phyloP scores from a whole-genome alignment of 2,888 invertebrate genomes.

The Drosophila stalkeri region DNA sequence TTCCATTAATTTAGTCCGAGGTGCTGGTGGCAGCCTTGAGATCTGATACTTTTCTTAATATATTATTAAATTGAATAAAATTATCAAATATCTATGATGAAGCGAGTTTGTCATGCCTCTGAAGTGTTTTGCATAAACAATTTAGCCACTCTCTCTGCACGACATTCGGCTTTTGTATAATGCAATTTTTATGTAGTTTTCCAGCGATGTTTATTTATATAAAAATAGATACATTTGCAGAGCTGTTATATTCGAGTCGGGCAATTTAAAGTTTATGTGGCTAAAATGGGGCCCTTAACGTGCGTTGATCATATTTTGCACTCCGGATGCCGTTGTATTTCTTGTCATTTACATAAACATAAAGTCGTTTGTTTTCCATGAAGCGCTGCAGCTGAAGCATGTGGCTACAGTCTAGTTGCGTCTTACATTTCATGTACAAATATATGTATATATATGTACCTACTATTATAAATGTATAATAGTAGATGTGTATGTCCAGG shows the following conservation, averaged over 20 bases:
- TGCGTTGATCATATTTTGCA: constrained; percentile 75
- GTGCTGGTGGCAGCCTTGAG: too few relatives aligned
- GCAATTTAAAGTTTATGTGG: constrained; percentile 66
- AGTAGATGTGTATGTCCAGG: not conserved
- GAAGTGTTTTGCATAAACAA: constrained; percentile 30
- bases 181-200: constrained; percentile 70
- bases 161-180: constrained; percentile 21
- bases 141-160: constrained; percentile 20
- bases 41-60: not conserved
- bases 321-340: constrained; percentile 66
- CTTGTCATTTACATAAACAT: constrained; percentile 75
- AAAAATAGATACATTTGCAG: constrained; percentile 12
- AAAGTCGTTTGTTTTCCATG: constrained; percentile 69
- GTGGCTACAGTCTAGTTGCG: constrained; percentile 13
- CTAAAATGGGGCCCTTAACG: constrained; percentile 48
- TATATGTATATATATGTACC: not conserved
- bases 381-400: constrained; percentile 32
- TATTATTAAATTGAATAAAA: not conserved
- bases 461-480: not conserved
- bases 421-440: constrained; percentile 12
- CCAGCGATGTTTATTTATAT: constrained; percentile 11
- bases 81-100: not conserved
- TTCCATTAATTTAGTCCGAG: not conserved
- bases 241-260: constrained; percentile 40
- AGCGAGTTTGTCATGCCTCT: not conserved